Evolutionary conservation across 1,140 invertebrate species (phyloP).

Genomic region (Marisa cornuarietis): DNA sequence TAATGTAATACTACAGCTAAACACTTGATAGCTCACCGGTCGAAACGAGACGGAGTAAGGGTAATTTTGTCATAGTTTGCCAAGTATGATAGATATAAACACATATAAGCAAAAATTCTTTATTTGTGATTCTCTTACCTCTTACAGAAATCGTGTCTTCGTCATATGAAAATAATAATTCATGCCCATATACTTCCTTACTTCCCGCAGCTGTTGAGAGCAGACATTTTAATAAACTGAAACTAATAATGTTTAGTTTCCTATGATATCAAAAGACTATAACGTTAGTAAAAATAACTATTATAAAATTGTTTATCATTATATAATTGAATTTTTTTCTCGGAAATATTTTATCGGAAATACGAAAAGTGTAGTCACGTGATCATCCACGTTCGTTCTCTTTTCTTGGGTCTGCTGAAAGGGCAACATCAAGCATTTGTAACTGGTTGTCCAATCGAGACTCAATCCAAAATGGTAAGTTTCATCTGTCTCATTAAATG

Average conservation of each 20-base stretch:
- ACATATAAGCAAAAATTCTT: no score
- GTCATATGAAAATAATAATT: constrained; percentile 5
- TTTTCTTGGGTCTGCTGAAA: constrained; percentile 46
- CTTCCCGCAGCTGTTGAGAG: constrained; percentile 11
- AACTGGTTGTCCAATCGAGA: constrained; percentile 40
- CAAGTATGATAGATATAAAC: no score
- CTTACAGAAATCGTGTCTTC: no score
- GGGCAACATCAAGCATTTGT: constrained; percentile 35
- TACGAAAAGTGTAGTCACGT: constrained; percentile 37
- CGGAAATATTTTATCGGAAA: constrained; percentile 1
- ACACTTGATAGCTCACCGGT: no score
- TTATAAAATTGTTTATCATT: background rate
- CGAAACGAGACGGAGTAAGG: no score
- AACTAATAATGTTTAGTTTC: constrained; percentile 13
- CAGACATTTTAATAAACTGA: constrained; percentile 22
- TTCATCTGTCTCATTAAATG: constrained; percentile 32
- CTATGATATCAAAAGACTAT: background rate
- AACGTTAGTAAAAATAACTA: background rate
- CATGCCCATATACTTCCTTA: constrained; percentile 19
- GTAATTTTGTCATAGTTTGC: no score
- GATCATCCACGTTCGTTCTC: constrained; percentile 44
- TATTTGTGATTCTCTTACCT: no score
- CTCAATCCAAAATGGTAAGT: constrained; percentile 60
- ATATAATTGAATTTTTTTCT: background rate
- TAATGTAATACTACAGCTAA: no score